Conservation (phyloP, 2,888 invertebrate genomes). For the Mactromeris polynyma region DNA sequence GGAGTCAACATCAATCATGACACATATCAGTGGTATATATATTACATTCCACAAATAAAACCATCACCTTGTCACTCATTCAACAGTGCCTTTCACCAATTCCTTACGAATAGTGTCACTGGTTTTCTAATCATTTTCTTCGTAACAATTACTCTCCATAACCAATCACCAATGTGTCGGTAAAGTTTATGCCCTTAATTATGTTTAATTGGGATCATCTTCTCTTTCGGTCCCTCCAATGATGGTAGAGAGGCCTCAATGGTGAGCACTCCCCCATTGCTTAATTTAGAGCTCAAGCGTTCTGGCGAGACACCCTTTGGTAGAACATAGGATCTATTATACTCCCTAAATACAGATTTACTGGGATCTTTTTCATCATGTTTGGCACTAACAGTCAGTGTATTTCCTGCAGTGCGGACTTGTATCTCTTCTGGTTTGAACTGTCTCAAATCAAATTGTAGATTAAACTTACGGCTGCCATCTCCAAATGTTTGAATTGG, state of each 20-base stretch:
- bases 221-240: slow-evolving; percentile 91
- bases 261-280: slow-evolving; percentile 98
- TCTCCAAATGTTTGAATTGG: slow-evolving; percentile 88
- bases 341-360: slow-evolving; percentile 98
- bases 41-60: not conserved
- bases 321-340: slow-evolving; percentile 98
- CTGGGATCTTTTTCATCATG: slow-evolving; percentile 99
- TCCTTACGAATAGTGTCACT: not conserved
- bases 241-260: slow-evolving; percentile 98
- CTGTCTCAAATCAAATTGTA: slow-evolving; percentile 98
- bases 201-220: slow-evolving; percentile 92
- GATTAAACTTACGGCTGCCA: slow-evolving; percentile 94
- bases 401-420: slow-evolving; percentile 99
- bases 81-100: not conserved
- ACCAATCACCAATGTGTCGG: not conserved
- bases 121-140: not conserved
- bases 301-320: slow-evolving; percentile 99
- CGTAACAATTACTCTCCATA: not conserved
- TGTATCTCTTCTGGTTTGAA: slow-evolving; percentile 98
- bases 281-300: slow-evolving; percentile 97
- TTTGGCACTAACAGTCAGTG: slow-evolving; percentile 96
- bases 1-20: too few species aligned
- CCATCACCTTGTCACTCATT: not conserved
- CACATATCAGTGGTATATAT: not conserved
- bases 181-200: slow-evolving; percentile 54